A percentile compares a stretch with the other conserved stretches of the same genome.
Conservation (phyloP, 2,888 invertebrate genomes). For the Drosophila austrosaltans region DNA sequence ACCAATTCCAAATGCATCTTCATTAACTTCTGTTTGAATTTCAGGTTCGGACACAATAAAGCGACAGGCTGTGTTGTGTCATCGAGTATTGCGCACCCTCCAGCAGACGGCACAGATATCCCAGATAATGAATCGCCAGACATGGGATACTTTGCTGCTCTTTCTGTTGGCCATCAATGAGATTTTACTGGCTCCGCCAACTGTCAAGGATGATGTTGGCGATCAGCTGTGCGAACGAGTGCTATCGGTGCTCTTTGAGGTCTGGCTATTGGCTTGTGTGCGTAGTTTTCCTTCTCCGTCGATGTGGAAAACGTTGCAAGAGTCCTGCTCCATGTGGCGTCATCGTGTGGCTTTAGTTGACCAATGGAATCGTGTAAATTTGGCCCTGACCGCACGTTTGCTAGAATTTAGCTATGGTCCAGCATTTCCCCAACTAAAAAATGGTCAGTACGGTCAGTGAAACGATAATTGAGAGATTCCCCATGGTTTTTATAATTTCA, state of each 20-base stretch:
- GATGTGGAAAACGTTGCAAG: conserved; percentile 96
- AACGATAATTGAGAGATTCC: not conserved
- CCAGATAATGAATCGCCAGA: conserved; percentile 90
- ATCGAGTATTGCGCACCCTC: conserved; percentile 93
- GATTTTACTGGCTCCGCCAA: conserved; percentile 95
- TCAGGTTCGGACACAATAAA: conserved; percentile 94
- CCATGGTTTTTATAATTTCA: not conserved
- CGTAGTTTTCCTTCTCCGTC: conserved; percentile 97
- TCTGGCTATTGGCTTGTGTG: conserved; percentile 87
- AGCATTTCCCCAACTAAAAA: conserved; percentile 90
- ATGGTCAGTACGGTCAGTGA: conserved; percentile 85
- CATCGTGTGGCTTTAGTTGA: conserved; percentile 96
- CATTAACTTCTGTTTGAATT: not conserved
- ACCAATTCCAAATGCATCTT: not conserved
- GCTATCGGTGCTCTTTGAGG: conserved; percentile 95
- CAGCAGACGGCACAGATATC: conserved; percentile 92
- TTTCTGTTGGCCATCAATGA: conserved; percentile 96
- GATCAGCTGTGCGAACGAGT: conserved; percentile 97
- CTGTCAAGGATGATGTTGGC: conserved; percentile 96
- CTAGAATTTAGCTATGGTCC: conserved; percentile 95
- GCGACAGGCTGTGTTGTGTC: conserved; percentile 96
- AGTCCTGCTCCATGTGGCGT: conserved; percentile 96
- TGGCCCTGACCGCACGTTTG: conserved; percentile 93
- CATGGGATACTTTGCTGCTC: conserved; percentile 95
- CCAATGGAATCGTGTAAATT: conserved; percentile 97